phyloP scores from a whole-genome alignment of 2,113 vertebrate genomes.

The Elaphurus davidianus region DNA sequence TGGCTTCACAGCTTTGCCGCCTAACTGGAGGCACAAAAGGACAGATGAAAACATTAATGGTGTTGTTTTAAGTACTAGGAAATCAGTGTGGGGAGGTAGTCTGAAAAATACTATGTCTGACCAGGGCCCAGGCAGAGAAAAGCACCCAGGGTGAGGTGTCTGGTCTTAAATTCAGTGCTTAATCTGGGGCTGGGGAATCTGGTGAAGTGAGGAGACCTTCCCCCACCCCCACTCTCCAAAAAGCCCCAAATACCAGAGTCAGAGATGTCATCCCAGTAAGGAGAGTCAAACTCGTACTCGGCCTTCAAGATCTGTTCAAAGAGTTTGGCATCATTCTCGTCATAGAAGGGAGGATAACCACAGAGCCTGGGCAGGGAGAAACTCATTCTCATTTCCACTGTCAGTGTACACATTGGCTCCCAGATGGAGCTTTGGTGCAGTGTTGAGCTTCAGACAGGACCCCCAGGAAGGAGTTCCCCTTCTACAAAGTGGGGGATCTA shows the following conservation, averaged over 20 bases:
- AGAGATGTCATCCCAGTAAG: slow-evolving; percentile 99
- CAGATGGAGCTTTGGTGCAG: not conserved
- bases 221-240: not conserved
- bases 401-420: not conserved
- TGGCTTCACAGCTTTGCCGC: not conserved
- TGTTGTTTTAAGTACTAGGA: not conserved
- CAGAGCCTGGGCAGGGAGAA: slow-evolving; percentile 87
- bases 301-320: slow-evolving; percentile 98
- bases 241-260: slow-evolving; percentile 89
- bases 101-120: slow-evolving; percentile 29
- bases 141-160: not conserved
- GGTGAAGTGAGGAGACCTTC: not conserved
- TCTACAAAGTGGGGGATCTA: not conserved
- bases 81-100: not conserved
- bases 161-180: not conserved
- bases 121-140: not conserved
- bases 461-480: not conserved
- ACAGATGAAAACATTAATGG: not conserved
- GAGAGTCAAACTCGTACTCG: slow-evolving; percentile 97
- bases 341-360: slow-evolving; percentile 97
- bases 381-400: not conserved
- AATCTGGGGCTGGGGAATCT: not conserved
- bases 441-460: not conserved
- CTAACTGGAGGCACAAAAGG: not conserved
- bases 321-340: slow-evolving; percentile 97